These are phyloP conservation scores for Pseudois nayaur DNA, from an alignment of 2,113 vertebrate species.

Conservation along the genomic window DNA sequence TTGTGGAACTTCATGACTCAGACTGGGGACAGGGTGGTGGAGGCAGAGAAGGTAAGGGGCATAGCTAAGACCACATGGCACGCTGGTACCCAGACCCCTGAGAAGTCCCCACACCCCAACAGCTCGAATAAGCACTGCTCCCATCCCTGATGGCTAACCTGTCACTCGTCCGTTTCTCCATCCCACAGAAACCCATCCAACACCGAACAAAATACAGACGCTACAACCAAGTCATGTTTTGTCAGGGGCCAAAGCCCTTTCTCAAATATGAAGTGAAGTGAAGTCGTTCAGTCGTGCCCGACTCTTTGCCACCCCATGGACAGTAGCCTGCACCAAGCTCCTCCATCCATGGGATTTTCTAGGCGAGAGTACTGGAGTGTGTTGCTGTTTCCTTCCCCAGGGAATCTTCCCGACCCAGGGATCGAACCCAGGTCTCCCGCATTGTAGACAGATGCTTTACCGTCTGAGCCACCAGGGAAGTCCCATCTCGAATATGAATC, in stretches of 20 bases:
- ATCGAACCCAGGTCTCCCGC: no score
- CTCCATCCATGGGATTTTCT: no score
- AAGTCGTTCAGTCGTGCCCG: no score
- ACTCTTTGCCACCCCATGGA: no score
- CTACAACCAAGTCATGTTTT: neutral
- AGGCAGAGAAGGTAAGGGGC: neutral
- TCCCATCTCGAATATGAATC: neutral
- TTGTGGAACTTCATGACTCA: neutral
- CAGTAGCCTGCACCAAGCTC: no score
- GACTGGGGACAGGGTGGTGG: neutral
- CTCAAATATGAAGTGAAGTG: neutral
- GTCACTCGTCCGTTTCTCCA: neutral
- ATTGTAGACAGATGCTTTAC: no score
- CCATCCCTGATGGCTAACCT: neutral
- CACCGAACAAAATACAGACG: neutral
- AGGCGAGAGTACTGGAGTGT: no score
- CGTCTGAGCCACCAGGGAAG: no score
- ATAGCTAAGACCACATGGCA: neutral
- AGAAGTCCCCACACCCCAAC: neutral
- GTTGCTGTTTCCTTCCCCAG: no score
- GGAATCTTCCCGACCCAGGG: no score
- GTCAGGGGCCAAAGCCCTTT: neutral
- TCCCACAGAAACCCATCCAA: neutral
- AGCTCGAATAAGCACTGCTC: neutral
- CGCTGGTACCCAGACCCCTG: neutral